A percentile compares a stretch with the other conserved stretches of the same genome.
These are phyloP conservation scores for Rhimphoctona megacephalus DNA, from an alignment of 2,888 invertebrate genomes.

Conservation along the genomic window DNA sequence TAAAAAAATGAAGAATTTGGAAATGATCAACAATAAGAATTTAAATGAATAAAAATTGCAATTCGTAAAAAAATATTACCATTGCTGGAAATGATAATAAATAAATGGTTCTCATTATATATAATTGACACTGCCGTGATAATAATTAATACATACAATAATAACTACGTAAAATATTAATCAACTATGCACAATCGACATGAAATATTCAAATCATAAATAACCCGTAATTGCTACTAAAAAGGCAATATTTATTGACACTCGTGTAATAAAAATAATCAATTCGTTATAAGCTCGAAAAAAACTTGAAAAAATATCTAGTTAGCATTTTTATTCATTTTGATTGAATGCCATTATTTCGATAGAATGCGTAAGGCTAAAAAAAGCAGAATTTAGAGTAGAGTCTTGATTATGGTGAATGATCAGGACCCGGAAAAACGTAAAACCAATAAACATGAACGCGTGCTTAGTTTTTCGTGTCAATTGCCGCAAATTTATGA, in stretches of 20 bases:
- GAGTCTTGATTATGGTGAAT: background rate
- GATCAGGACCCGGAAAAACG: slow-evolving; percentile 29
- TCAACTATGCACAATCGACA: too few species aligned
- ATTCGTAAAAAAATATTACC: too few species aligned
- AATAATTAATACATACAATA: background rate
- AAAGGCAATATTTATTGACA: background rate
- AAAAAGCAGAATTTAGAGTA: background rate
- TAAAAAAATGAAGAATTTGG: background rate
- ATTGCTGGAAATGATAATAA: background rate
- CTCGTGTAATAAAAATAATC: background rate
- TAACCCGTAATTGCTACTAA: background rate
- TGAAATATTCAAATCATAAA: background rate
- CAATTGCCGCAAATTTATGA: slow-evolving; percentile 81
- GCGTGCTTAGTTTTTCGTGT: slow-evolving; percentile 66
- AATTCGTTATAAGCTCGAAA: background rate
- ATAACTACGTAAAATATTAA: background rate
- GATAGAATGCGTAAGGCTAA: background rate
- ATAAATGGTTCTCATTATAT: background rate
- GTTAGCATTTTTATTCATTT: background rate
- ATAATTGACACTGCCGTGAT: background rate
- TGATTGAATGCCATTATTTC: background rate
- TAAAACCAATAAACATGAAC: slow-evolving; percentile 21
- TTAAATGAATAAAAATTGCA: too few species aligned
- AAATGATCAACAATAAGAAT: background rate
- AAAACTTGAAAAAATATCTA: background rate